phyloP scores from a whole-genome alignment of 1,140 invertebrate genomes.

The Drosophila neocordata region DNA sequence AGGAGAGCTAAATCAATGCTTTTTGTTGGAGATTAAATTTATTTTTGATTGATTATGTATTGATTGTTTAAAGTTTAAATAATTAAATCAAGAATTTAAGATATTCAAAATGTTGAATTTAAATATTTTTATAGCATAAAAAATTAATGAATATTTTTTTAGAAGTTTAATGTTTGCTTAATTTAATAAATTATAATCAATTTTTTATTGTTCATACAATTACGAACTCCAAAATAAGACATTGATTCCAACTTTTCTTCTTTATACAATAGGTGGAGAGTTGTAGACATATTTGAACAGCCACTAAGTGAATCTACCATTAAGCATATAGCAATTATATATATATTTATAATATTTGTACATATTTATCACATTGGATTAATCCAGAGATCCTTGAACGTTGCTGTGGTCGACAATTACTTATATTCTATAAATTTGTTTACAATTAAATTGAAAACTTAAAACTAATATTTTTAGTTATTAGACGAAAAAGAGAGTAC shows the following conservation, averaged over 20 bases:
- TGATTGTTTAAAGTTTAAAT: background rate
- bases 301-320: conserved; percentile 59
- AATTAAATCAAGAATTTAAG: background rate
- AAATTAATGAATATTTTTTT: background rate
- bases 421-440: conserved; percentile 42
- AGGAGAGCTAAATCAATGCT: background rate
- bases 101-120: background rate
- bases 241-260: conserved; percentile 4
- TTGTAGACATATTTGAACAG: conserved; percentile 50
- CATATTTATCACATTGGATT: conserved; percentile 25
- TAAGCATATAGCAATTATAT: conserved; percentile 50
- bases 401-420: conserved; percentile 61
- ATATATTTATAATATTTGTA: conserved; percentile 54
- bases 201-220: too few relatives aligned
- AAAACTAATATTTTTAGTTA: conserved; percentile 37
- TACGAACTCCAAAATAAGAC: background rate
- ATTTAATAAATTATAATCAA: too few relatives aligned
- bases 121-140: background rate
- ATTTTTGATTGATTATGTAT: background rate
- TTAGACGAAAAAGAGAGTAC: conserved; percentile 59
- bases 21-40: background rate
- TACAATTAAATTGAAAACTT: conserved; percentile 43
- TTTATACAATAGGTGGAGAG: background rate
- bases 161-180: too few relatives aligned
- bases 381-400: conserved; percentile 38